These are phyloP conservation scores for Macrophya alboannulata DNA, from an alignment of 2,888 invertebrate genomes.

Conservation along the genomic window DNA sequence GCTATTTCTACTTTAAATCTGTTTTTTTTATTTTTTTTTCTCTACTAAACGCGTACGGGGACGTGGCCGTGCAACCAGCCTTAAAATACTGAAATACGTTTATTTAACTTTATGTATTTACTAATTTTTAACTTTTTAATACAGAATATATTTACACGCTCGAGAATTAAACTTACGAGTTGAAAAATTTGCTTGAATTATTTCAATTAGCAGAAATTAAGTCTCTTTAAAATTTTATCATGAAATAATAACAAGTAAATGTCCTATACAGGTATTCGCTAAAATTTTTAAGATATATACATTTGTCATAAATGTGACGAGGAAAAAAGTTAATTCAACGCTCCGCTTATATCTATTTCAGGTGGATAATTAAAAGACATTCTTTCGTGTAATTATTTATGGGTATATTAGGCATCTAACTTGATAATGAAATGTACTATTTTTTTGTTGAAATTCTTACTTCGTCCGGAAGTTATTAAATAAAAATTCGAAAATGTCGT, in stretches of 20 bases:
- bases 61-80: background rate
- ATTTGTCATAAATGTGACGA: background rate
- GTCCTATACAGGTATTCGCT: too few relatives aligned
- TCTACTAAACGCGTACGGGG: background rate
- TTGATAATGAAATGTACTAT: background rate
- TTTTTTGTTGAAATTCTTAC: background rate
- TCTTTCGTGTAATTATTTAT: background rate
- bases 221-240: background rate
- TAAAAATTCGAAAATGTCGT: background rate
- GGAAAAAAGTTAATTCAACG: background rate
- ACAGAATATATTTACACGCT: background rate
- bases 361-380: background rate
- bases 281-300: background rate
- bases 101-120: background rate
- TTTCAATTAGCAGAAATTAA: background rate
- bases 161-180: background rate
- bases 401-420: background rate
- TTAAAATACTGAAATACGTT: background rate
- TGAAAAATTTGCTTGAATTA: background rate
- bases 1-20: background rate
- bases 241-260: too few relatives aligned
- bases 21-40: slow-evolving; percentile 1
- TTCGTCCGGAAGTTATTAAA: background rate
- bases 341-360: background rate
- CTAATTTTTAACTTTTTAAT: background rate